These are phyloP conservation scores for Cartodere bifasciata DNA, from an alignment of 2,888 invertebrate species.

Conservation along the genomic window DNA sequence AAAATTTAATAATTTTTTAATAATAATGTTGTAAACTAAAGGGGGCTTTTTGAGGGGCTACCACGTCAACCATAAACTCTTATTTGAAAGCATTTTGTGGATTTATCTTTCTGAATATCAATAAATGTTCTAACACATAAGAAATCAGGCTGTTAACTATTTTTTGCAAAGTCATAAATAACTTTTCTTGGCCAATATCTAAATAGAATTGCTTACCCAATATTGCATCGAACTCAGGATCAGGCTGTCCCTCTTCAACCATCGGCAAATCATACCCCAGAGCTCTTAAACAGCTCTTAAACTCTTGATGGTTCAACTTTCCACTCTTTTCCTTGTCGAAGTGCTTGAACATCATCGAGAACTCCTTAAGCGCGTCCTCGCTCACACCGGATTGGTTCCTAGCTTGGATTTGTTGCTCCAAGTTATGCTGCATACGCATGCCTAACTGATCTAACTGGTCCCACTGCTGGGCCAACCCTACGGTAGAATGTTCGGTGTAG, in stretches of 20 bases:
- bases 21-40: too few species aligned
- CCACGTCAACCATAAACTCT: too few species aligned
- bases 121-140: too few species aligned
- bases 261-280: constrained; percentile 98
- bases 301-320: constrained; percentile 95
- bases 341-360: constrained; percentile 99
- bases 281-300: constrained; percentile 96
- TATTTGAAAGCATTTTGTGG: too few species aligned
- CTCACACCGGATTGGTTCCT: constrained; percentile 87
- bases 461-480: constrained; percentile 94
- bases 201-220: constrained; percentile 55
- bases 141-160: too few species aligned
- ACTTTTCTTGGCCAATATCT: too few species aligned
- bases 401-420: constrained; percentile 98
- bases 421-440: constrained; percentile 99
- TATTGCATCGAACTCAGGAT: constrained; percentile 97
- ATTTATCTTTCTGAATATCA: too few species aligned
- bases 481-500: constrained; percentile 96
- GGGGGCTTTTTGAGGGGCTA: too few species aligned
- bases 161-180: too few species aligned
- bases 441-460: constrained; percentile 98
- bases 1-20: too few species aligned
- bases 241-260: constrained; percentile 98
- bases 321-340: constrained; percentile 99
- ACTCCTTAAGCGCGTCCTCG: constrained; percentile 94